Evolutionary conservation across 2,113 vertebrate species (phyloP).

Genomic region (Megaceryle torquata): DNA sequence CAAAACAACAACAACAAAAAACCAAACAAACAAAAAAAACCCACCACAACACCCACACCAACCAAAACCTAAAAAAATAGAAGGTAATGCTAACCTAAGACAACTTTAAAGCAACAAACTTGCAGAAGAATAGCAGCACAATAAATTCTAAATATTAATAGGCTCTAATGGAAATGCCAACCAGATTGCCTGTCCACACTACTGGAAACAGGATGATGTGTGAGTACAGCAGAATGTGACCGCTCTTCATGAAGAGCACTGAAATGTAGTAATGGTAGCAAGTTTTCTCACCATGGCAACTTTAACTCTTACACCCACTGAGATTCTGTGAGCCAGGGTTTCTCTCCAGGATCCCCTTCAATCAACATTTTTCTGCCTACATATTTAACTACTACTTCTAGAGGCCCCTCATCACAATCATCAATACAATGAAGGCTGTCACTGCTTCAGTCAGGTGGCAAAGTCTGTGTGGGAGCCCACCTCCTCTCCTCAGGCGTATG

Average conservation of each 20-base stretch:
- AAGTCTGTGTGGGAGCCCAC: background rate
- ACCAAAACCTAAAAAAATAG: background rate
- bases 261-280: slow-evolving; percentile 9
- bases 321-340: slow-evolving; percentile 4
- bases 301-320: slow-evolving; percentile 55
- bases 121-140: background rate
- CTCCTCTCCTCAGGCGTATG: background rate
- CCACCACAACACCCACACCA: too few species aligned
- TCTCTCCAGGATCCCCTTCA: slow-evolving; percentile 45
- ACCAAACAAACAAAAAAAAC: too few species aligned
- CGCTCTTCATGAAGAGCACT: background rate
- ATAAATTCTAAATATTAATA: background rate
- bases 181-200: background rate
- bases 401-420: background rate
- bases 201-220: background rate
- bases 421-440: background rate
- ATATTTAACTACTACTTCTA: background rate
- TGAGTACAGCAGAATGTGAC: background rate
- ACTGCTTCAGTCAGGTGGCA: background rate
- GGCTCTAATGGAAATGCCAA: background rate
- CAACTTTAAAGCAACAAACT: background rate
- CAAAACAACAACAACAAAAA: too few species aligned
- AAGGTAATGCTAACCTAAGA: background rate
- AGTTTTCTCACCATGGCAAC: slow-evolving; percentile 60
- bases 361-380: slow-evolving; percentile 23